Percentiles rank a stretch among this genome's conserved stretches.
These are phyloP conservation scores for Labeo catla DNA, from an alignment of 2,113 vertebrate species.

Conservation along the genomic window DNA sequence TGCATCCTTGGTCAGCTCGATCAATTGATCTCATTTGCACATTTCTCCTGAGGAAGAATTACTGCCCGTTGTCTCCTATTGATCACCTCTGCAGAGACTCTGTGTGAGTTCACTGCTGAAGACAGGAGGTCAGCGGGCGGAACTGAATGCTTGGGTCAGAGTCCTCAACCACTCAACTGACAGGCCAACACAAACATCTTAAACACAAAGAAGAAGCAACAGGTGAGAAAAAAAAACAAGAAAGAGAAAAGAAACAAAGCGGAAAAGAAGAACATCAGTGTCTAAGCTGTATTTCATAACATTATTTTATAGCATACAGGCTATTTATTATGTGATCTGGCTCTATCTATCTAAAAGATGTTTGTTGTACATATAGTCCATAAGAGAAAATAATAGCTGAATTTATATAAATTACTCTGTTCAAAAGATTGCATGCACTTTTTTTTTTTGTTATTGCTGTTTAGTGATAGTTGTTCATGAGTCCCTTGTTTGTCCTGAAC, in stretches of 20 bases:
- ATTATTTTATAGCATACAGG: neutral
- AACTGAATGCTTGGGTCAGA: neutral
- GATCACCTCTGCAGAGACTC: constrained; percentile 9
- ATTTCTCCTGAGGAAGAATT: constrained; percentile 22
- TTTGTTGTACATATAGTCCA: too few relatives aligned
- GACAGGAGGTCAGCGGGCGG: constrained; percentile 35
- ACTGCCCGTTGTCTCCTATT: constrained; percentile 8
- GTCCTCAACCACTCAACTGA: neutral
- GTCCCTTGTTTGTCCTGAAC: too few relatives aligned
- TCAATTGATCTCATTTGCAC: constrained; percentile 33
- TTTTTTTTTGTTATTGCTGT: too few relatives aligned
- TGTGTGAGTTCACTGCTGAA: constrained; percentile 26
- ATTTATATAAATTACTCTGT: too few relatives aligned
- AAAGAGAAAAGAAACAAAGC: neutral
- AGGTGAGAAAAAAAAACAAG: neutral
- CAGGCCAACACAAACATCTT: neutral
- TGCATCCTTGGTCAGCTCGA: neutral
- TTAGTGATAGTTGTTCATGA: too few relatives aligned
- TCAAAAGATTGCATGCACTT: too few relatives aligned
- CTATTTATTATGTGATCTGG: neutral
- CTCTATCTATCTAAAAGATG: too few relatives aligned
- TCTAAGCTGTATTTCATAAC: neutral
- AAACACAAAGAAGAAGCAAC: neutral
- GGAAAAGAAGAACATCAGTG: neutral
- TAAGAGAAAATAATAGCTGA: too few relatives aligned